Percentiles rank a stretch among this genome's conserved stretches.
These are phyloP conservation scores for Meloe dianella DNA, from an alignment of 2,888 invertebrate species.

Conservation along the genomic window DNA sequence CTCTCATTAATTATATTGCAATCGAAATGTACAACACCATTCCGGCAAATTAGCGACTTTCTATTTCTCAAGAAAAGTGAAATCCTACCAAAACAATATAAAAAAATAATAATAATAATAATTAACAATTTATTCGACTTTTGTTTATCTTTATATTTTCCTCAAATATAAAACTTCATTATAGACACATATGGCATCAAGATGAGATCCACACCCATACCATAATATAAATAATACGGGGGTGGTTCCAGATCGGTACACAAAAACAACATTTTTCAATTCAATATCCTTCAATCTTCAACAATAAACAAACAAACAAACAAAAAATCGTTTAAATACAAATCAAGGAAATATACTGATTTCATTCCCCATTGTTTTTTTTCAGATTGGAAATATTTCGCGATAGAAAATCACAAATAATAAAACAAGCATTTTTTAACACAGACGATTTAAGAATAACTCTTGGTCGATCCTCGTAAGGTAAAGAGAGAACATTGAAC, in stretches of 20 bases:
- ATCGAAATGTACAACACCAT: slow-evolving; percentile 20
- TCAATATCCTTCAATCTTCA: not conserved
- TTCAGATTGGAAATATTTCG: slow-evolving; percentile 16
- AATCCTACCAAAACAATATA: slow-evolving; percentile 34
- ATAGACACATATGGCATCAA: not conserved
- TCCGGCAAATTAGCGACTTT: slow-evolving; percentile 37
- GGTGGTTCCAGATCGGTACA: not conserved
- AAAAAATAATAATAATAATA: not conserved
- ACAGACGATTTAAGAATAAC: slow-evolving; percentile 31
- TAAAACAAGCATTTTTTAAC: slow-evolving; percentile 31
- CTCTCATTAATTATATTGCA: slow-evolving; percentile 10
- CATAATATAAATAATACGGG: slow-evolving; percentile 9
- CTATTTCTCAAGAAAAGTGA: slow-evolving; percentile 49
- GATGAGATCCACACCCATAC: slow-evolving; percentile 10
- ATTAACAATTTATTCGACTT: not conserved
- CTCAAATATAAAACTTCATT: not conserved
- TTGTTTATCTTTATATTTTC: not conserved
- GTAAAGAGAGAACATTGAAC: slow-evolving; percentile 39
- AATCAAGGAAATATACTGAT: too few species aligned
- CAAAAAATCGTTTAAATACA: too few species aligned
- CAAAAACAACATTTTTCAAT: not conserved
- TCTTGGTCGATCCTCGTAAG: slow-evolving; percentile 35
- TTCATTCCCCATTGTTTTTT: slow-evolving; percentile 11
- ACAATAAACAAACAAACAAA: not conserved
- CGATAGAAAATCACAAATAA: slow-evolving; percentile 23